Percentiles rank a stretch among this genome's conserved stretches.
phyloP scores from a whole-genome alignment of 1,140 invertebrate species.

The Cataglyphis hispanica region DNA sequence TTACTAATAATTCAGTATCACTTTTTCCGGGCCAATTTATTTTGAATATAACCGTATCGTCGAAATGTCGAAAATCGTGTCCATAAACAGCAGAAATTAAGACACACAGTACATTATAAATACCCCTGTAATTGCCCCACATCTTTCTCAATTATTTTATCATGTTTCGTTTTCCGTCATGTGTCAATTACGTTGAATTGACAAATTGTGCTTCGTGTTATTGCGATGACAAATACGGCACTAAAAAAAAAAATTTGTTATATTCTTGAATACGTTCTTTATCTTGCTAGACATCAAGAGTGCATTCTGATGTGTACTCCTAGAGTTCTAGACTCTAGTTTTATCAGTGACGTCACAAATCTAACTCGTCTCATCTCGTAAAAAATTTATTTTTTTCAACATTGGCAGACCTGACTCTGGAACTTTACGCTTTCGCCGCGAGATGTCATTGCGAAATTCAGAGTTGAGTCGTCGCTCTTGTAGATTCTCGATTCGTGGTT shows the following conservation, averaged over 20 bases:
- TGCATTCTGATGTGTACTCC: too few relatives aligned
- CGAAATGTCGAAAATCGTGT: constrained; percentile 91
- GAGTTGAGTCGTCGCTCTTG: neutral
- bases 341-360: too few relatives aligned
- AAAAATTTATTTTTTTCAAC: too few relatives aligned
- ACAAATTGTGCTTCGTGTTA: neutral
- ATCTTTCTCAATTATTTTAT: constrained; percentile 71
- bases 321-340: too few relatives aligned
- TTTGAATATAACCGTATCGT: constrained; percentile 93
- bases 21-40: constrained; percentile 92
- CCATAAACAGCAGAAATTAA: constrained; percentile 61
- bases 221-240: neutral
- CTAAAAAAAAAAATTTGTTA: neutral
- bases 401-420: neutral
- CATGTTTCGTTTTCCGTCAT: constrained; percentile 55
- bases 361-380: too few relatives aligned
- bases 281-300: neutral
- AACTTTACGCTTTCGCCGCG: neutral
- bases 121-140: constrained; percentile 56
- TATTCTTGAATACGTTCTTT: neutral
- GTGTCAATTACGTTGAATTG: neutral
- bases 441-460: neutral
- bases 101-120: constrained; percentile 64
- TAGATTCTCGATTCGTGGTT: neutral
- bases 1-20: constrained; percentile 85